Evolutionary conservation across 2,113 vertebrate species (phyloP).

Genomic region (Isurus oxyrinchus): DNA sequence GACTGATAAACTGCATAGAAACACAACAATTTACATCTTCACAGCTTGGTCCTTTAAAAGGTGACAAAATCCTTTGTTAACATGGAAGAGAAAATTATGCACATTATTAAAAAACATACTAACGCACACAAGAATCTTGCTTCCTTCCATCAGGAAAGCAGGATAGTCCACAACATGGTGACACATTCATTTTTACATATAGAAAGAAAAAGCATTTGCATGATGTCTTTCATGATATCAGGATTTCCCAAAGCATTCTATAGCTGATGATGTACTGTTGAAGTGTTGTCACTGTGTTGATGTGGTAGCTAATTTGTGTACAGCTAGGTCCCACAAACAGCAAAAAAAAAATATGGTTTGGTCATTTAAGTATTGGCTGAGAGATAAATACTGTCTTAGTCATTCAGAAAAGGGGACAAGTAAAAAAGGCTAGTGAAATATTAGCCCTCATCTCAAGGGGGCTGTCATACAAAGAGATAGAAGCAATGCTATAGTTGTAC

Average conservation of each 20-base stretch:
- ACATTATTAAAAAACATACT: not conserved
- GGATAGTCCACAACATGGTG: not conserved
- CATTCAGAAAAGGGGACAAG: not conserved
- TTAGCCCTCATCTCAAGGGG: not conserved
- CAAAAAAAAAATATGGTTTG: not conserved
- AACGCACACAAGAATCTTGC: not conserved
- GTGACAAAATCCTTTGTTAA: not conserved
- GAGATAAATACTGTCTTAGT: not conserved
- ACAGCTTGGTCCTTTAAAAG: not conserved
- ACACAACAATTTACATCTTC: conserved; percentile 25
- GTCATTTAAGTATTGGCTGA: not conserved
- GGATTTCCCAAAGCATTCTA: not conserved
- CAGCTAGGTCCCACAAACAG: not conserved
- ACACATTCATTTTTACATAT: not conserved
- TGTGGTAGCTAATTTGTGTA: not conserved
- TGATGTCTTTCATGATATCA: not conserved
- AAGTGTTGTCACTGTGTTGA: not conserved
- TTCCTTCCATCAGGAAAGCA: not conserved
- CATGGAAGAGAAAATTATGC: not conserved
- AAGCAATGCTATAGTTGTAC: not conserved
- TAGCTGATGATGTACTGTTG: not conserved
- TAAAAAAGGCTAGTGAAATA: not conserved
- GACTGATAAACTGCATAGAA: conserved; percentile 75
- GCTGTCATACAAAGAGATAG: not conserved
- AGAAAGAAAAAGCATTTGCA: not conserved